Evolutionary conservation across 1,140 invertebrate species (phyloP), one percentile per base, ranked within the genome.

Genomic region (Teleogryllus occipitalis): DNA sequence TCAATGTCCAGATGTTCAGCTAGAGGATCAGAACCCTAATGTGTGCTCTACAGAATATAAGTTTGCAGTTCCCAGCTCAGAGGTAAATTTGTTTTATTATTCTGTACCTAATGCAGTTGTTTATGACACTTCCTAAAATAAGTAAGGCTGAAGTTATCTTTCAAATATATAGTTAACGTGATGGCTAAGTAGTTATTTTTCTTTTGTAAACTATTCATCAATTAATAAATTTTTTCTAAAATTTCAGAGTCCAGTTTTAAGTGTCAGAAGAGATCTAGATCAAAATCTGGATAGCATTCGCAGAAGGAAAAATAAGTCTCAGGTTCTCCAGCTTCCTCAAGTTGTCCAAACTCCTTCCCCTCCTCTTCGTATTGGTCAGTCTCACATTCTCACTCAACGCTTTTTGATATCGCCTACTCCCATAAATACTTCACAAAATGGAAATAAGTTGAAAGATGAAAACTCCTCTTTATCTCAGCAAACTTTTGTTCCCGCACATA

Each of bases 1-100:
- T 75, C 86, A 87, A 46, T 87, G 89, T 8, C 86, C 88, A 39
- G 88, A 75, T 47, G 79, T 86, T 83, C 89, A 89, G 72, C 86
- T 84, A 47, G 88, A 86, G 84, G 88, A 90, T 82, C 27, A 39
- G 27, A 86, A 86, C 76, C 88, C 88, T 82, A 84, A 87, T 79
- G 79, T 81, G 22, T 83, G 81, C 75, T 79, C 81, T 12, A 54
- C 48, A 47, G 83, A 82, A n/a, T 78, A 75, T 76, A 82, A 81
- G 80, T 80, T 82, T 46, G 74, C 79, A 27, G 65, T 78, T 18
- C 79, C 78, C 12, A 75, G 74, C 47, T 75, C 80, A 22, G 65
- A 48, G 39, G 80, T 80, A 78, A 39, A 39, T 39, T 39, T 39
- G 27, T 39, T 39, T 39, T 74, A 39, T 80, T 8, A 10, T 27